A percentile compares a stretch with the other conserved stretches of the same genome.
phyloP scores from a whole-genome alignment of 2,797 vertebrate genomes.

The Xenopus petersii region DNA sequence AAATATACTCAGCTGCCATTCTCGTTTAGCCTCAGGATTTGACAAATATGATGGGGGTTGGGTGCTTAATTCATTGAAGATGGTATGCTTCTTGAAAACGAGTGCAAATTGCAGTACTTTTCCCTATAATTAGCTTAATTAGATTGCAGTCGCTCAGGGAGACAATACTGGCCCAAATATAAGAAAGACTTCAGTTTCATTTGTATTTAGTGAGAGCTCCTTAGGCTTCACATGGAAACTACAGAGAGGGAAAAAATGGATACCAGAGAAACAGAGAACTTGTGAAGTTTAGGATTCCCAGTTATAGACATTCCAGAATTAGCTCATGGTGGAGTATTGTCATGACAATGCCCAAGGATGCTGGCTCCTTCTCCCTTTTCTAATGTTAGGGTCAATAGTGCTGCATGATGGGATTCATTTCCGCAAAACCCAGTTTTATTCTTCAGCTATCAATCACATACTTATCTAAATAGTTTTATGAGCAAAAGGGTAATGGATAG shows the following conservation, averaged over 20 bases:
- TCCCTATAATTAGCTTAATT: slow-evolving; percentile 3
- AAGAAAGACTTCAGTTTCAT: not conserved
- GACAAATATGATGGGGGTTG: too few species aligned
- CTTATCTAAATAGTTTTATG: too few species aligned
- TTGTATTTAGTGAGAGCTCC: not conserved
- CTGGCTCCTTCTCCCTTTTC: not conserved
- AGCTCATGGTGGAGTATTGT: slow-evolving; percentile 29
- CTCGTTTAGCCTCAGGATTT: too few species aligned
- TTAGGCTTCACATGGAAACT: too few species aligned
- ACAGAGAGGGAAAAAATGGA: too few species aligned
- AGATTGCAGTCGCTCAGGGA: not conserved
- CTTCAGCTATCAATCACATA: not conserved
- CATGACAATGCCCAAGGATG: slow-evolving; percentile 9
- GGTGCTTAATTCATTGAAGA: not conserved
- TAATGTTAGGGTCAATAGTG: not conserved
- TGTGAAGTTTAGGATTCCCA: too few species aligned
- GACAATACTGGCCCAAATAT: not conserved
- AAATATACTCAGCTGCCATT: too few species aligned
- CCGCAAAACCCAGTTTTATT: not conserved
- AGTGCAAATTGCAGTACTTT: not conserved
- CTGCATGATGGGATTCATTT: slow-evolving; percentile 1
- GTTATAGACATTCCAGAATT: not conserved
- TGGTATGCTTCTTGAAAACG: not conserved
- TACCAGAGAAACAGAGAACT: not conserved
- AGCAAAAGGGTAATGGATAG: too few species aligned